phyloP scores from a whole-genome alignment of 2,797 vertebrate species.

The Lepus townsendii region DNA sequence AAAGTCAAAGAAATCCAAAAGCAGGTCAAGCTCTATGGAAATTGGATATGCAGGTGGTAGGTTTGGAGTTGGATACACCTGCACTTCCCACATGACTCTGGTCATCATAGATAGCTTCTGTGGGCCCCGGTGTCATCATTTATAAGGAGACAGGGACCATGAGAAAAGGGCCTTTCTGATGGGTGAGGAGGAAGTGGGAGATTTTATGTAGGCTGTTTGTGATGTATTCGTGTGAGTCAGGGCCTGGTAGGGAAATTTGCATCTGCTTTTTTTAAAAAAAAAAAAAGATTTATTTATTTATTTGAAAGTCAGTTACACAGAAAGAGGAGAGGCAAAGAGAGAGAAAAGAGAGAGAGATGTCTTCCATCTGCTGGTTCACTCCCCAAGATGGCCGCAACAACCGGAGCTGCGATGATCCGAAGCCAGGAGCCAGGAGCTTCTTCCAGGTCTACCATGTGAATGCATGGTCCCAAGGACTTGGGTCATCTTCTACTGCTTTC shows the following conservation, averaged over 20 bases:
- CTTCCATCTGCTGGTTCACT: no score
- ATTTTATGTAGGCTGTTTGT: background rate
- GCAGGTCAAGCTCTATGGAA: background rate
- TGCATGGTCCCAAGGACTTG: no score
- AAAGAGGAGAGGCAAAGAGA: no score
- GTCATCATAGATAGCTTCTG: background rate
- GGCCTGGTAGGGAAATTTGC: background rate
- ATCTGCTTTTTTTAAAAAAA: background rate
- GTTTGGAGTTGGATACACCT: background rate
- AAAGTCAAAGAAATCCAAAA: background rate
- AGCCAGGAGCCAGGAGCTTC: no score
- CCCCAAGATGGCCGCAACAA: no score
- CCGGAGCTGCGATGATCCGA: no score
- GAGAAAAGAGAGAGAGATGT: no score
- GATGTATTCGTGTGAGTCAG: background rate
- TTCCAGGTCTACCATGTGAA: no score
- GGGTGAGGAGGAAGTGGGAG: background rate
- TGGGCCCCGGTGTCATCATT: background rate
- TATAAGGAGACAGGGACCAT: background rate
- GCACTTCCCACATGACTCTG: background rate
- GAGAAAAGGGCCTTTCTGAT: background rate
- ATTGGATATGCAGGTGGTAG: background rate
- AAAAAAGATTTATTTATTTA: no score
- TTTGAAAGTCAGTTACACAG: no score
- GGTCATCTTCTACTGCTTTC: no score